Conservation (phyloP, 2,888 invertebrate genomes). For the Acronicta alni region DNA sequence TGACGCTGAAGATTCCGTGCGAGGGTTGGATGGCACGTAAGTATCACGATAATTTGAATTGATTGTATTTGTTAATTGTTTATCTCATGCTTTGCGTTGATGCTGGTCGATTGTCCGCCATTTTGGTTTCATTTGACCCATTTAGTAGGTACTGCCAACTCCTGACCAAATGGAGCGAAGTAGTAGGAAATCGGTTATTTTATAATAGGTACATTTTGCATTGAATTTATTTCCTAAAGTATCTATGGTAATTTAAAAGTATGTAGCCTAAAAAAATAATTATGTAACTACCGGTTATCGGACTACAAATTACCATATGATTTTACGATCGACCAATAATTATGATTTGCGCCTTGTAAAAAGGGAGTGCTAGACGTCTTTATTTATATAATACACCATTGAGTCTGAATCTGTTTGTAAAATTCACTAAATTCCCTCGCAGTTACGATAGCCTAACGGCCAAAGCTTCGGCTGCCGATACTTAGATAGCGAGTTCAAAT, state of each 20-base stretch:
- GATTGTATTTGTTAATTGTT: neutral
- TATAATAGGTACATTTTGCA: neutral
- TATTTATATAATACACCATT: too few relatives aligned
- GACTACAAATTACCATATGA: too few relatives aligned
- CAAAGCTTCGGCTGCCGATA: conserved; percentile 37
- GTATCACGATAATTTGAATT: conserved; percentile 54
- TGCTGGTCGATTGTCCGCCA: conserved; percentile 42
- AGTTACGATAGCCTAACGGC: conserved; percentile 2
- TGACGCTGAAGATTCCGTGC: conserved; percentile 96
- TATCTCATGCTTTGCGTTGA: neutral
- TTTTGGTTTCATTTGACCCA: conserved; percentile 51
- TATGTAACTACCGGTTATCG: too few relatives aligned
- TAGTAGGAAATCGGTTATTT: too few relatives aligned
- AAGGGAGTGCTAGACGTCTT: too few relatives aligned
- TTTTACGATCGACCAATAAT: too few relatives aligned
- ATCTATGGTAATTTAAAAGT: too few relatives aligned
- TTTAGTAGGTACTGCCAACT: conserved; percentile 12
- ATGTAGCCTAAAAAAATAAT: too few relatives aligned
- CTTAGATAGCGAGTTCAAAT: conserved; percentile 36
- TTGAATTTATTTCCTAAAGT: neutral
- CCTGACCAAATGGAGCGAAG: neutral
- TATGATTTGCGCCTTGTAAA: too few relatives aligned
- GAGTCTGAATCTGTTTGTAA: neutral
- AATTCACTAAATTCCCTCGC: conserved; percentile 7
- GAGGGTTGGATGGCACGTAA: conserved; percentile 93